Conservation (phyloP, 2,797 vertebrate species). For the Nannoperca obscura region DNA sequence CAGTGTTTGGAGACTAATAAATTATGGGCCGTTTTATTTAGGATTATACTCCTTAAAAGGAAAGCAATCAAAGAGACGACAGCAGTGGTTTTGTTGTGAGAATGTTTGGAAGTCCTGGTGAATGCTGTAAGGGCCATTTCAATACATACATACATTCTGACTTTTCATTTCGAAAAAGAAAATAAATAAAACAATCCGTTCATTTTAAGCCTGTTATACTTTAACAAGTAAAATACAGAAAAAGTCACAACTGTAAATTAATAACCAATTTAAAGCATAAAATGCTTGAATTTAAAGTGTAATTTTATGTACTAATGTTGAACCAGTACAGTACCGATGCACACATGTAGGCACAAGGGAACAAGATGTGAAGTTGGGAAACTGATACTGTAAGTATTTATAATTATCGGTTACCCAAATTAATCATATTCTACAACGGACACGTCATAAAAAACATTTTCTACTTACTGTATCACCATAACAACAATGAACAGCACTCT, state of each 20-base stretch:
- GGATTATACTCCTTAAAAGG: constrained; percentile 45
- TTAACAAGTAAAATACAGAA: not conserved
- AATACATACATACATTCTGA: not conserved
- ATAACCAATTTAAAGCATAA: not conserved
- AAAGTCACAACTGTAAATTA: not conserved
- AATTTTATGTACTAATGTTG: no score
- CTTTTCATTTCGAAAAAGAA: constrained; percentile 14
- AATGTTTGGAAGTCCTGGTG: constrained; percentile 18
- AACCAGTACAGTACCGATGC: no score
- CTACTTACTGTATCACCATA: no score
- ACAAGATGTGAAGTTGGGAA: not conserved
- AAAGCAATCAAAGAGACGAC: constrained; percentile 43
- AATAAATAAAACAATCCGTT: not conserved
- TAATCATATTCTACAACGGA: no score
- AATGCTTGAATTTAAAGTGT: no score
- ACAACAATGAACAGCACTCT: no score
- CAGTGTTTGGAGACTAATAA: constrained; percentile 54
- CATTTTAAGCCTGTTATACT: not conserved
- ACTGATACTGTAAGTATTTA: no score
- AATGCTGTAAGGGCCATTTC: constrained; percentile 21
- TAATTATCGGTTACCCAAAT: no score
- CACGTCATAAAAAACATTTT: no score
- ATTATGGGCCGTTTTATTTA: constrained; percentile 51
- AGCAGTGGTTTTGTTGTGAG: constrained; percentile 32
- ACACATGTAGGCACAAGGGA: not conserved